Base-by-base conservation (phyloP, 2,888 invertebrate species). In the Sarcophaga caerulescens region DNA sequence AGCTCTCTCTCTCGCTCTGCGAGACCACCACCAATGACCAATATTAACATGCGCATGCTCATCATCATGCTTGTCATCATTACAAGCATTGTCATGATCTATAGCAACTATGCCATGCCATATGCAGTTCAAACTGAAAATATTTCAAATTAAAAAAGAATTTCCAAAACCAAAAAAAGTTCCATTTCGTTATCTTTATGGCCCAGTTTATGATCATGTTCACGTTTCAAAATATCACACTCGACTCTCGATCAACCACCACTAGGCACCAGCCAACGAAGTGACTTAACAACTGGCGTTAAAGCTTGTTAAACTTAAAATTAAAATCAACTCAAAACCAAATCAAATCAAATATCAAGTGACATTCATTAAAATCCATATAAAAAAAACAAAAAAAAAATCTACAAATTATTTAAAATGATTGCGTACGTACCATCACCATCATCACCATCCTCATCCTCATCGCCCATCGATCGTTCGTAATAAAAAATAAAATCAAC, bases 11-110 rank as follows among this genome's bases (percentile, higher is more conserved):
- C 21, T 14, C 62, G 52, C 21, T 23, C 6, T 23, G n/a, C 21
- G 23, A 69, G 74, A 82, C 85, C 85, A 85, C 78, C 82, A 85
- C 35, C 35, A 35, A 35, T 76, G 85, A 85, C 78, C 81, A 83
- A 78, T 63, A 60, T 21, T 11, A 21, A 10, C 74, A 81, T 35
- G 35, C 0, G 10, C 35, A 35, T 35, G 35, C 10, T 35, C 35
- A 35, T 35, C 35, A 35, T 35, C 35, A 35, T 35, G 35, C 35
- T 35, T 35, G 35, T 35, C 35, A 35, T 35, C 35, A 35, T 35
- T 10, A 8, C 35, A 35, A 59, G 70, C 57, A 23, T 17, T 4
- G 14, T 57, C 19, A 59, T 65, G 59, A 76, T 76, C 76, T 82
- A 70, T 47, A 68, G 71, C 59, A 82, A 71, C 70, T 66, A 68